Conservation (phyloP, 2,888 invertebrate genomes). For the Eupithecia pulchellata region DNA sequence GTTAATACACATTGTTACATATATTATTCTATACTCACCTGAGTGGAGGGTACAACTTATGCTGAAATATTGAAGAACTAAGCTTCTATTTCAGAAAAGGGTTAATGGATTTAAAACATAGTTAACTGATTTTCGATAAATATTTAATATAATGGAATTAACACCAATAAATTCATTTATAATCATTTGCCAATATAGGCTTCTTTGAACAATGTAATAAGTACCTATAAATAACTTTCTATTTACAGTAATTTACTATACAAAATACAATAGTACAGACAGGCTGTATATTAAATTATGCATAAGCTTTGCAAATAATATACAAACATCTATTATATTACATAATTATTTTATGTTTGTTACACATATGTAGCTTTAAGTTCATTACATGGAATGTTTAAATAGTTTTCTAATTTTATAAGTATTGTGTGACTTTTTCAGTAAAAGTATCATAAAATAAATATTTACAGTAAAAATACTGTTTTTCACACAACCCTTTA, state of each 20-base stretch:
- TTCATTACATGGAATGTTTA: conserved; percentile 22
- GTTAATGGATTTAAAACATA: conserved; percentile 19
- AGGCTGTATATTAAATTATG: neutral
- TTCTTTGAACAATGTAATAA: conserved; percentile 26
- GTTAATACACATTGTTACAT: neutral
- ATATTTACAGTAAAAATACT: conserved; percentile 28
- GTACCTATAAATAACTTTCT: conserved; percentile 24
- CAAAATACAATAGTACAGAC: neutral
- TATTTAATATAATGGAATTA: conserved; percentile 38
- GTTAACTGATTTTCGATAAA: conserved; percentile 28
- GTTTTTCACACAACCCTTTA: conserved; percentile 30
- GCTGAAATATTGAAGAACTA: neutral
- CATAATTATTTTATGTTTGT: conserved; percentile 5
- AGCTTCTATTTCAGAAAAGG: neutral
- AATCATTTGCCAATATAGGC: conserved; percentile 31
- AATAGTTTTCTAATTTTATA: conserved; percentile 7
- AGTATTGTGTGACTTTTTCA: neutral
- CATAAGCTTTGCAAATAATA: conserved; percentile 15
- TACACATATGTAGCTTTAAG: conserved; percentile 10
- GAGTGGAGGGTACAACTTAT: neutral
- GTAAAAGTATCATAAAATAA: conserved; percentile 31
- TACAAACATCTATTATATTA: neutral
- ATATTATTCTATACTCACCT: neutral
- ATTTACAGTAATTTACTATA: conserved; percentile 15
- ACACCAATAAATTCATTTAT: conserved; percentile 33